phyloP scores from a whole-genome alignment of 1,140 invertebrate species.

The Drosophila orosa region DNA sequence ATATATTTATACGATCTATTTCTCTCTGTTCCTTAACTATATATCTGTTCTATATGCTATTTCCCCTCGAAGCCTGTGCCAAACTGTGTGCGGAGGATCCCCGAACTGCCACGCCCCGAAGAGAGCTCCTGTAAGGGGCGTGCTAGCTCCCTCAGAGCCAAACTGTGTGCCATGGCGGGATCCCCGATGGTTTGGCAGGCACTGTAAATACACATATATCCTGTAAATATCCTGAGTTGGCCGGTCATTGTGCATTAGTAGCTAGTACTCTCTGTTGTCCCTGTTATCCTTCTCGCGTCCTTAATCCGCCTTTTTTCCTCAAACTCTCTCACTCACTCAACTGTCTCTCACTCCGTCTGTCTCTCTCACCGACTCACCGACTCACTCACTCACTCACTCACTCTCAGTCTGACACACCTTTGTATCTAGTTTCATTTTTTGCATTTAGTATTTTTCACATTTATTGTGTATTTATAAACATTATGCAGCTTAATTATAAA shows the following conservation, averaged over 20 bases:
- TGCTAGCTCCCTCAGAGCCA: constrained; percentile 42
- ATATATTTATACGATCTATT: constrained; percentile 68
- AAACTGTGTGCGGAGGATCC: constrained; percentile 50
- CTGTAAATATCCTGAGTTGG: constrained; percentile 19
- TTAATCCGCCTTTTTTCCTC: constrained; percentile 30
- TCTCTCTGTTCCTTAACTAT: constrained; percentile 7
- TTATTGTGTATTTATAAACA: constrained; percentile 82
- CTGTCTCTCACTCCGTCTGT: constrained; percentile 28
- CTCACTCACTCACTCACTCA: constrained; percentile 55
- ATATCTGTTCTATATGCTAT: not conserved
- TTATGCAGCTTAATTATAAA: constrained; percentile 82
- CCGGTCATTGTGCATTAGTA: constrained; percentile 72
- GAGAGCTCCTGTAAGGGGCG: constrained; percentile 6
- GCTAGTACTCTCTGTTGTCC: constrained; percentile 27
- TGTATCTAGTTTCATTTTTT: constrained; percentile 83
- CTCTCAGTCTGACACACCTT: constrained; percentile 79
- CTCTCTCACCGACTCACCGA: constrained; percentile 35
- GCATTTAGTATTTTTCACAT: constrained; percentile 82
- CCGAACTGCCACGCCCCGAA: constrained; percentile 55
- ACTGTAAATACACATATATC: not conserved
- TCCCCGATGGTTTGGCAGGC: constrained; percentile 36
- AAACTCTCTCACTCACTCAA: constrained; percentile 35
- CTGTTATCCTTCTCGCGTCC: constrained; percentile 47
- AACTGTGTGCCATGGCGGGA: constrained; percentile 65
- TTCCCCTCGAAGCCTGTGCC: constrained; percentile 36